phyloP scores from a whole-genome alignment of 2,888 invertebrate species.

The Cheilosia scutellata region DNA sequence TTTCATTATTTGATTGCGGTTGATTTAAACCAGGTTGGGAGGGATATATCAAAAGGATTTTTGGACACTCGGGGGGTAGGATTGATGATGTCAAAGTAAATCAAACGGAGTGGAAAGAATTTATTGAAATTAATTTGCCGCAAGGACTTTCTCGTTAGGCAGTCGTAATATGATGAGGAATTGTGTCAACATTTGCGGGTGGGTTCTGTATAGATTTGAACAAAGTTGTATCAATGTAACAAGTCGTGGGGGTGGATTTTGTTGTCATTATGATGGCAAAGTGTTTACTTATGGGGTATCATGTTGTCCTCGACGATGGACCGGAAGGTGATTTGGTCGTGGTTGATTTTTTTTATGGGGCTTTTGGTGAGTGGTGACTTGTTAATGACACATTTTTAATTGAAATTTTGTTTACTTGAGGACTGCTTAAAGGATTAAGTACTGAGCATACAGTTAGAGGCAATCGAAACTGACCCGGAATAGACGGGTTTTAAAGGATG shows the following conservation, averaged over 20 bases:
- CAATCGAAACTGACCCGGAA: background rate
- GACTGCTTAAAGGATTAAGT: slow-evolving; percentile 14
- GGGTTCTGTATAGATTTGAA: background rate
- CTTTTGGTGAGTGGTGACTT: slow-evolving; percentile 38
- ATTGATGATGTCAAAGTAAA: slow-evolving; percentile 64
- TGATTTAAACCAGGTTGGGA: background rate
- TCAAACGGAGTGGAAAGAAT: slow-evolving; percentile 54
- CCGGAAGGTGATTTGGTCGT: background rate
- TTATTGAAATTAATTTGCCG: slow-evolving; percentile 71
- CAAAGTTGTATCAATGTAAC: slow-evolving; percentile 18
- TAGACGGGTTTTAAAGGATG: background rate
- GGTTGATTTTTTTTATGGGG: slow-evolving; percentile 22
- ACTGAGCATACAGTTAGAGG: background rate
- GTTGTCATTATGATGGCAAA: slow-evolving; percentile 13
- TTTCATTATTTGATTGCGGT: slow-evolving; percentile 69
- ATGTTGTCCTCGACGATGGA: slow-evolving; percentile 25
- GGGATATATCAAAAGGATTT: slow-evolving; percentile 61
- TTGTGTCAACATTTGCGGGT: slow-evolving; percentile 56
- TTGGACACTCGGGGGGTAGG: slow-evolving; percentile 1
- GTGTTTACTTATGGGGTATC: slow-evolving; percentile 31
- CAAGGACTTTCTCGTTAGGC: slow-evolving; percentile 48
- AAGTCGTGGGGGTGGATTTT: slow-evolving; percentile 22
- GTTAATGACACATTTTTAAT: slow-evolving; percentile 69
- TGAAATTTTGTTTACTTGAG: slow-evolving; percentile 43
- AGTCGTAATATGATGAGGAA: slow-evolving; percentile 15